Conservation (phyloP, 2,113 vertebrate species). For the Thymallus thymallus region DNA sequence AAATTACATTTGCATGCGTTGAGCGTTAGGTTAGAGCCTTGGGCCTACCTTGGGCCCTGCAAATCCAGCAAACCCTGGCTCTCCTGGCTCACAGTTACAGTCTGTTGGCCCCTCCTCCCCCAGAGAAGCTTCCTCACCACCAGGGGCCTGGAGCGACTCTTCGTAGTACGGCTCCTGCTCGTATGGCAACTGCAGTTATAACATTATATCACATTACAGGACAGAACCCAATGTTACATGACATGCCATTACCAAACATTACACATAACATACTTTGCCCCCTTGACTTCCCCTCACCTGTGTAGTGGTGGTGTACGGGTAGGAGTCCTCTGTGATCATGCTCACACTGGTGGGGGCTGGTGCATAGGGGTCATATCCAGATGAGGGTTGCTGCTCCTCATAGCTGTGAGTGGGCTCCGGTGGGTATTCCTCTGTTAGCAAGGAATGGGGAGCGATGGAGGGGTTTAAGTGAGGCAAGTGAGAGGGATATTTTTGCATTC, state of each 20-base stretch:
- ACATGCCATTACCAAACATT: not conserved
- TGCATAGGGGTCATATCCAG: conserved; percentile 60
- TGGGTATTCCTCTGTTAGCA: conserved; percentile 45
- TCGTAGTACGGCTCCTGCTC: conserved; percentile 50
- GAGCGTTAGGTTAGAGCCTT: not conserved
- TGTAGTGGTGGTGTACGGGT: conserved; percentile 64
- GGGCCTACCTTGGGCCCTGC: conserved; percentile 70
- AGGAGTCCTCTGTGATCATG: conserved; percentile 73
- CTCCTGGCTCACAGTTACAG: conserved; percentile 69
- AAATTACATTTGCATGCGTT: too few species aligned
- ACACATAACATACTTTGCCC: not conserved
- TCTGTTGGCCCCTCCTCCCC: conserved; percentile 54
- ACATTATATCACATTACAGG: not conserved
- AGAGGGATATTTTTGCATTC: not conserved
- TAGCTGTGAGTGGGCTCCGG: conserved; percentile 54
- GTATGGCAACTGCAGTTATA: conserved; percentile 54
- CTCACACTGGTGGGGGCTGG: conserved; percentile 60
- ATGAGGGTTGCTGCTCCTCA: conserved; percentile 55
- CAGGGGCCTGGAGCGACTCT: conserved; percentile 29
- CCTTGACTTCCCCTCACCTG: conserved; percentile 36
- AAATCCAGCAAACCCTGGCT: conserved; percentile 68
- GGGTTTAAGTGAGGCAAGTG: not conserved
- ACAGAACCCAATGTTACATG: not conserved
- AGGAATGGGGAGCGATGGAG: not conserved
- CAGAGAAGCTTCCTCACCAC: conserved; percentile 38